Conservation (phyloP, 2,888 invertebrate species). For the Camptogramma bilineatum region DNA sequence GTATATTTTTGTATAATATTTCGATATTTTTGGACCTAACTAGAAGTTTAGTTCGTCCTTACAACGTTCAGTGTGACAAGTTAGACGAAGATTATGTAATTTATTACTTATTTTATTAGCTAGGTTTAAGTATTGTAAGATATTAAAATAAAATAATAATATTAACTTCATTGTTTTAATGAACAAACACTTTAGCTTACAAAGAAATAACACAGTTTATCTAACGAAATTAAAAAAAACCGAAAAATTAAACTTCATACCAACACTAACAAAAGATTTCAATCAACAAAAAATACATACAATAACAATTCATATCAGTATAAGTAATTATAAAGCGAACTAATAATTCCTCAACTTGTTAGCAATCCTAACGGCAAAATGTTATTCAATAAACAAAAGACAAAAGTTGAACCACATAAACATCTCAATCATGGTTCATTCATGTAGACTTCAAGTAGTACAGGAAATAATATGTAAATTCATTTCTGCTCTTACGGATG, state of each 20-base stretch:
- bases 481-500: too few species aligned
- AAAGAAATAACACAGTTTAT: not conserved
- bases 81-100: conserved; percentile 15
- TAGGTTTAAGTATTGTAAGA: conserved; percentile 21
- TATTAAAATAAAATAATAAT: conserved; percentile 25
- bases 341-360: too few species aligned
- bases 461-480: too few species aligned
- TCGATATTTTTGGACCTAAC: too few species aligned
- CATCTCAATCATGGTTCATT: too few species aligned
- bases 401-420: not conserved
- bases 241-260: conserved; percentile 7
- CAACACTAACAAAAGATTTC: conserved; percentile 2
- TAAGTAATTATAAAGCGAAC: not conserved
- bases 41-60: not conserved
- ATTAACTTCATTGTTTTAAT: conserved; percentile 12
- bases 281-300: not conserved
- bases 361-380: too few species aligned
- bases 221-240: conserved; percentile 2
- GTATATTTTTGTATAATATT: not conserved
- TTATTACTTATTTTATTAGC: conserved; percentile 20
- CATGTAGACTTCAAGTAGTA: too few species aligned
- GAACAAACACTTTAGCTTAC: conserved; percentile 15
- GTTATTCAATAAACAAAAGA: too few species aligned
- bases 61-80: not conserved
- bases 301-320: not conserved